Evolutionary conservation across 2,797 vertebrate genomes (phyloP).

Genomic region (Liasis olivaceus): DNA sequence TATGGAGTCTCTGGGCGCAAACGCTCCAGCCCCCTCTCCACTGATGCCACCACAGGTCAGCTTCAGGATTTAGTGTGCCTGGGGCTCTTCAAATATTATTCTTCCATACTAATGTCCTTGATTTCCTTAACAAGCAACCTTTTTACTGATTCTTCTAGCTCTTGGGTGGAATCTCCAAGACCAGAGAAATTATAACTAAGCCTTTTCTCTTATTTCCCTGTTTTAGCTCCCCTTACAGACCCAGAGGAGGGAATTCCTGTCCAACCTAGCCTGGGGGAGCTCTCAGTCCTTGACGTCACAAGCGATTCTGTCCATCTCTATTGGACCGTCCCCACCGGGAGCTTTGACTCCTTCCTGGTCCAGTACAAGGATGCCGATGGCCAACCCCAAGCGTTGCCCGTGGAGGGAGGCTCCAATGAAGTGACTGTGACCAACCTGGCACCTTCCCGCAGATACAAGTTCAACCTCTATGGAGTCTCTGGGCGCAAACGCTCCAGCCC

Average conservation of each 20-base stretch:
- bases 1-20: constrained; percentile 37
- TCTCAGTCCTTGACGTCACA: not conserved
- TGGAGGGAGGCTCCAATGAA: not conserved
- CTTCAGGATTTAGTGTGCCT: fast-evolving
- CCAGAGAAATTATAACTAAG: not conserved
- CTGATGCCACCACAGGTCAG: constrained; percentile 60
- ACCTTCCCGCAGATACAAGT: not conserved
- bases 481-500: not conserved
- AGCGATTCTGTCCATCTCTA: not conserved
- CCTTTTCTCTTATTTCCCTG: not conserved
- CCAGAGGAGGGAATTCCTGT: not conserved
- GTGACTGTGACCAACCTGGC: not conserved
- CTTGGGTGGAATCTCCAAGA: not conserved
- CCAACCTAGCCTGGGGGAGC: not conserved
- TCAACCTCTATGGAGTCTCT: not conserved
- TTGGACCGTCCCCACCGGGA: not conserved
- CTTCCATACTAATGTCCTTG: constrained; percentile 44
- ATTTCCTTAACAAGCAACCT: not conserved
- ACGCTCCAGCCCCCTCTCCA: constrained; percentile 31
- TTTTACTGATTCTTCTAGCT: not conserved
- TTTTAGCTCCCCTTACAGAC: not conserved
- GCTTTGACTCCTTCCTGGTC: not conserved
- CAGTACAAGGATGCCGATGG: not conserved
- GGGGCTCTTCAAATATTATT: not conserved
- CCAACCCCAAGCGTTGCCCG: not conserved